phyloP scores from a whole-genome alignment of 2,113 vertebrate species.

The Dipodomys merriami region DNA sequence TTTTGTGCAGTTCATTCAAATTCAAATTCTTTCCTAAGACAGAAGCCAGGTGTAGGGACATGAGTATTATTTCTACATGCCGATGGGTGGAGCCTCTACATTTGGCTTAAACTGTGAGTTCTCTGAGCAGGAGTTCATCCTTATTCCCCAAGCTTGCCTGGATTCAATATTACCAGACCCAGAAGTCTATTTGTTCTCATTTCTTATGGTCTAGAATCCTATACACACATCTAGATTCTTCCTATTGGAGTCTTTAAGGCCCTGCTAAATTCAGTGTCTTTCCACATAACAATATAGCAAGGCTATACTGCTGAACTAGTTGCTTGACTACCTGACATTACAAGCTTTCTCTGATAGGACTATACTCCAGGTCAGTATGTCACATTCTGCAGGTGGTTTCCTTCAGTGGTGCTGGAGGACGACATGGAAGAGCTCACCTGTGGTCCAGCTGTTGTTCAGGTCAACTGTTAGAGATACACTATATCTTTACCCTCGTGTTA shows the following conservation, averaged over 20 bases:
- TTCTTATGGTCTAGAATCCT: neutral
- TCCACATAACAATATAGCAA: neutral
- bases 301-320: neutral
- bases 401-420: neutral
- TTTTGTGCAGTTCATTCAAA: neutral
- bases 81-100: rapidly evolving
- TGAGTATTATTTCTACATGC: neutral
- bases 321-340: neutral
- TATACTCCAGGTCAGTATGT: neutral
- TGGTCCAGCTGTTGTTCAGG: neutral
- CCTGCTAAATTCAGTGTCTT: neutral
- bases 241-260: neutral
- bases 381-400: neutral
- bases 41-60: neutral
- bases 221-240: neutral
- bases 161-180: neutral
- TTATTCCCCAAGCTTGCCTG: neutral
- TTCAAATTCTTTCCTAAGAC: neutral
- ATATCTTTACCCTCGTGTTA: neutral
- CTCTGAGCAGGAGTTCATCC: neutral
- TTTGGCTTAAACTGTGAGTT: neutral
- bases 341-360: neutral
- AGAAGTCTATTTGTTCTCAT: neutral
- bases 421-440: neutral
- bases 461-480: neutral